Conservation (phyloP, 2,888 invertebrate species). For the Tryphoninae sp. region DNA sequence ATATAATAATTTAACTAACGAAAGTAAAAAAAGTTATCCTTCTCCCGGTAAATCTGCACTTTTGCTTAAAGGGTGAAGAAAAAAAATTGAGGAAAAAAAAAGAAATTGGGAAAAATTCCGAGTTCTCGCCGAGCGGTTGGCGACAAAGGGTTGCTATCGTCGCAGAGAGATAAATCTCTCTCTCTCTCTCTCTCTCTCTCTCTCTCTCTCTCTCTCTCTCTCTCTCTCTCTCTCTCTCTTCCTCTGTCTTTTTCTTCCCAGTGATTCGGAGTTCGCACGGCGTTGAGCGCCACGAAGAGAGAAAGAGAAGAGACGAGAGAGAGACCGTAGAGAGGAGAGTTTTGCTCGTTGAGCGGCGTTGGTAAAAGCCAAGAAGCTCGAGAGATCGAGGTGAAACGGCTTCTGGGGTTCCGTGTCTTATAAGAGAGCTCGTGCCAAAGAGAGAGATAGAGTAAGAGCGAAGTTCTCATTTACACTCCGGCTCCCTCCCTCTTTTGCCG, state of each 20-base stretch:
- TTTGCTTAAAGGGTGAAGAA: slow-evolving; percentile 43
- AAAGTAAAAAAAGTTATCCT: slow-evolving; percentile 22
- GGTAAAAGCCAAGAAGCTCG: slow-evolving; percentile 47
- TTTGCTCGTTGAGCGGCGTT: slow-evolving; percentile 36
- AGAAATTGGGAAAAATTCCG: slow-evolving; percentile 80
- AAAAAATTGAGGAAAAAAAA: slow-evolving; percentile 59
- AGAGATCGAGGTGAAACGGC: slow-evolving; percentile 40
- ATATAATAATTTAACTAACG: slow-evolving; percentile 1
- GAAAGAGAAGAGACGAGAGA: neutral
- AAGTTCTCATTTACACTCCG: slow-evolving; percentile 80
- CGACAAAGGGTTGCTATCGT: slow-evolving; percentile 76
- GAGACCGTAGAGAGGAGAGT: neutral
- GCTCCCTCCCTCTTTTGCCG: slow-evolving; percentile 63
- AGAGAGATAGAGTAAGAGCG: slow-evolving; percentile 33
- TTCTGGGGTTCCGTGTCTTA: slow-evolving; percentile 48
- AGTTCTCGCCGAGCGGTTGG: slow-evolving; percentile 78
- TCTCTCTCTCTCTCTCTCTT: slow-evolving; percentile 66
- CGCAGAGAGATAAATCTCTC: slow-evolving; percentile 69
- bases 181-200: slow-evolving; percentile 67
- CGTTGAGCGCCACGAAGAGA: slow-evolving; percentile 42
- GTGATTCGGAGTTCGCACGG: slow-evolving; percentile 44
- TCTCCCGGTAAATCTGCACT: slow-evolving; percentile 5
- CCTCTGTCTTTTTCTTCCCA: slow-evolving; percentile 52
- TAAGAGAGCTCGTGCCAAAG: slow-evolving; percentile 44
- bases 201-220: slow-evolving; percentile 57